These are phyloP conservation scores for Ceratosolen solmsi DNA, from an alignment of 1,140 invertebrate genomes.

Conservation along the genomic window DNA sequence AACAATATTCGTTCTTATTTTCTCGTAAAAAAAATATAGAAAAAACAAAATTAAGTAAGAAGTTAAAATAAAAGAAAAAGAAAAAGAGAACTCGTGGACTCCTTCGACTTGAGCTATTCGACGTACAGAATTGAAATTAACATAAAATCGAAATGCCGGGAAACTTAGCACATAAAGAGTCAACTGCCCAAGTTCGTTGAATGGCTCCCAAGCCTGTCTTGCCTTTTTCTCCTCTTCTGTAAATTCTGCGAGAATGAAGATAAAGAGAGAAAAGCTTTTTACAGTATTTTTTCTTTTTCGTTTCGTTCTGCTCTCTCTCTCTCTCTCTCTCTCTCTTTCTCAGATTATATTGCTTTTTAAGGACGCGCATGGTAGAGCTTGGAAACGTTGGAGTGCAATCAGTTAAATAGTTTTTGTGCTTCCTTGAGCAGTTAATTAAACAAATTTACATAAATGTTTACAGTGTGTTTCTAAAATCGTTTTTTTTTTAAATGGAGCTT, in stretches of 20 bases:
- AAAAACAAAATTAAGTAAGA: background rate
- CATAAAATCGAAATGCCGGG: slow-evolving; percentile 72
- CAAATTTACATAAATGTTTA: no score
- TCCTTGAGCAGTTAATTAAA: no score
- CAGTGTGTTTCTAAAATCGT: no score
- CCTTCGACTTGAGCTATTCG: slow-evolving; percentile 63
- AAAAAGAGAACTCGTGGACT: slow-evolving; percentile 58
- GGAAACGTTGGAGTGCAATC: no score
- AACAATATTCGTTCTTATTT: background rate
- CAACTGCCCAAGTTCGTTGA: slow-evolving; percentile 71
- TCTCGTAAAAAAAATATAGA: background rate
- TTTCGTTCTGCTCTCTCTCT: no score
- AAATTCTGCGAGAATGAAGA: background rate
- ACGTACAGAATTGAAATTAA: slow-evolving; percentile 72
- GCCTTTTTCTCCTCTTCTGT: slow-evolving; percentile 14
- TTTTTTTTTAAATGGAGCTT: no score
- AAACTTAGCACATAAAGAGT: slow-evolving; percentile 72
- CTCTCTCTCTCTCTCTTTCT: no score
- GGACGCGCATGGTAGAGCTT: background rate
- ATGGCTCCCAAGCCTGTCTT: slow-evolving; percentile 63
- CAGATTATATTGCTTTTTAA: background rate
- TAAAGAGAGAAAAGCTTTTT: slow-evolving; percentile 1
- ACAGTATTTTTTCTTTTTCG: slow-evolving; percentile 27
- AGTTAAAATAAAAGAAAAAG: background rate
- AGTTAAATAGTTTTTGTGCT: no score